Percentiles rank a stretch among this genome's conserved stretches.
Evolutionary conservation across 2,113 vertebrate species (phyloP).

Genomic region (Fukomys damarensis): DNA sequence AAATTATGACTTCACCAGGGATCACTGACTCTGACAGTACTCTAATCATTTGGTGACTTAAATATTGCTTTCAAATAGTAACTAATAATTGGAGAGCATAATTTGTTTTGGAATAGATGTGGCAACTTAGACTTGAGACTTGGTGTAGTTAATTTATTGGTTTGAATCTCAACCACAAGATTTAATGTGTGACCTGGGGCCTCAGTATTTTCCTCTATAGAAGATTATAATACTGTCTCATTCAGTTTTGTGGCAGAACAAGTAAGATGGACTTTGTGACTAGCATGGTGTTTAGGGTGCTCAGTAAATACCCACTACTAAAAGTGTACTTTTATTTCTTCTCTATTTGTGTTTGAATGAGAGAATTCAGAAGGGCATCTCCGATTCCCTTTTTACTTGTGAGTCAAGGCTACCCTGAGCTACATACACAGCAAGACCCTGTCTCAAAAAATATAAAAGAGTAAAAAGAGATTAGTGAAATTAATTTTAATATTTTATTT

Average conservation of each 20-base stretch:
- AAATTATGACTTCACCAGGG: neutral
- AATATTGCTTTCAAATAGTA: constrained; percentile 30
- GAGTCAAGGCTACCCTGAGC: neutral
- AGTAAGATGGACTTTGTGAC: neutral
- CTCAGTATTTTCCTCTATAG: neutral
- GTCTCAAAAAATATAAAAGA: neutral
- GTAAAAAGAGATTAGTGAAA: neutral
- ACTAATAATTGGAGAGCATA: neutral
- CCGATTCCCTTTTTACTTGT: neutral
- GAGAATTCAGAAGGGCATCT: neutral
- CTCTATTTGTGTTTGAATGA: neutral
- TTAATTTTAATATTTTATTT: constrained; percentile 22
- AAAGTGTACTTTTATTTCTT: neutral
- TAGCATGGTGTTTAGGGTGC: neutral
- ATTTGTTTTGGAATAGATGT: constrained; percentile 20
- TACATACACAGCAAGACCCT: neutral
- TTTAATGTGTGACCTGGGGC: neutral
- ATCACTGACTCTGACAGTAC: neutral
- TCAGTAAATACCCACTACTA: neutral
- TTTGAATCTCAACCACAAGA: constrained; percentile 11
- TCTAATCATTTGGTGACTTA: neutral
- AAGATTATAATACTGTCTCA: neutral
- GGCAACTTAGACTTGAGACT: neutral
- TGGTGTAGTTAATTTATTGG: neutral
- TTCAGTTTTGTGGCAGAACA: neutral